Evolutionary conservation across 2,113 vertebrate species (phyloP).

Genomic region (Callospermophilus lateralis): DNA sequence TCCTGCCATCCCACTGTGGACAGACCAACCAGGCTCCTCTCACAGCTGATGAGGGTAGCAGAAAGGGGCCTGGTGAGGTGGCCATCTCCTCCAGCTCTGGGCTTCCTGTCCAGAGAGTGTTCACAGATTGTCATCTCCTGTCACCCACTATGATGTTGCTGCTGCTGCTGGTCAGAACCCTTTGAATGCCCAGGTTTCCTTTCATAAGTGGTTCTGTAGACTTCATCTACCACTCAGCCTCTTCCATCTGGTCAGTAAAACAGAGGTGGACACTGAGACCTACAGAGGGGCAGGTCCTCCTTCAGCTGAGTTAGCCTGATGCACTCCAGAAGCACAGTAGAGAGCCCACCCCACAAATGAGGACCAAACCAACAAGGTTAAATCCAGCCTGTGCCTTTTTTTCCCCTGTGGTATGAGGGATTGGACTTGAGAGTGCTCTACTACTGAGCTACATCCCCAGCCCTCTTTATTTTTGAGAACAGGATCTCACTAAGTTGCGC

Average conservation of each 20-base stretch:
- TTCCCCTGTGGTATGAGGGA: no score
- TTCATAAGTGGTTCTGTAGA: not conserved
- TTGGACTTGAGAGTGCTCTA: no score
- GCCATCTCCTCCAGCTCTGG: not conserved
- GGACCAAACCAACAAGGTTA: not conserved
- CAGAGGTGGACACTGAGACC: not conserved
- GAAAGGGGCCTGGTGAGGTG: not conserved
- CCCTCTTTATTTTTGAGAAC: no score
- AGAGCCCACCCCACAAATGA: not conserved
- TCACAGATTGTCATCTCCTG: accelerated
- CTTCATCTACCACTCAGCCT: not conserved
- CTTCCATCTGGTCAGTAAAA: not conserved
- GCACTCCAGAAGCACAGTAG: not conserved
- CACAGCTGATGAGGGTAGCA: not conserved
- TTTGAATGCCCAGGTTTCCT: not conserved
- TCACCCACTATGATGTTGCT: not conserved
- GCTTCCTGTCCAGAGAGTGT: not conserved
- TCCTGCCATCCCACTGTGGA: not conserved
- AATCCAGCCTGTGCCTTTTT: not conserved
- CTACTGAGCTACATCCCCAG: no score
- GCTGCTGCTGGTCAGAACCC: not conserved
- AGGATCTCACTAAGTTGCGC: no score
- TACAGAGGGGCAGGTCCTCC: not conserved
- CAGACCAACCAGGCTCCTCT: not conserved
- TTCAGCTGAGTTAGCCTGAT: not conserved